These are phyloP conservation scores for Scaptomyza graminum DNA, from an alignment of 1,140 invertebrate genomes.

Conservation along the genomic window DNA sequence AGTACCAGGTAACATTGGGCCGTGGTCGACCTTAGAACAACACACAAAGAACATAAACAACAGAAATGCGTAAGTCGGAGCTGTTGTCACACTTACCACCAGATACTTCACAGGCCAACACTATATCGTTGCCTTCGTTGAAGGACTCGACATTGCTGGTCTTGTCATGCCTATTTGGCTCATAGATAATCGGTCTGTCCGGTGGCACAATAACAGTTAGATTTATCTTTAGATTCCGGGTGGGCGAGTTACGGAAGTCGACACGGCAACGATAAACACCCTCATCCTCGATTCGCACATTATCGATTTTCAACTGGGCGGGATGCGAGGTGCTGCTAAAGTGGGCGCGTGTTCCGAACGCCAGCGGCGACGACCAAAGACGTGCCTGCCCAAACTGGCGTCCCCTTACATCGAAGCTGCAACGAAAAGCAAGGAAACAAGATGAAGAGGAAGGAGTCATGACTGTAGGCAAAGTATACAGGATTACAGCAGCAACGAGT, in stretches of 20 bases:
- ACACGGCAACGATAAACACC: constrained; percentile 94
- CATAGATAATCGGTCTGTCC: constrained; percentile 93
- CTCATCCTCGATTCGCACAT: constrained; percentile 89
- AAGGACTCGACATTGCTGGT: constrained; percentile 92
- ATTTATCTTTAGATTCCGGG: constrained; percentile 92
- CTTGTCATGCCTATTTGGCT: constrained; percentile 90
- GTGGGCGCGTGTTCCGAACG: constrained; percentile 90
- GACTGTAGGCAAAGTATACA: neutral
- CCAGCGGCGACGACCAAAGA: constrained; percentile 90
- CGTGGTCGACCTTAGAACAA: constrained; percentile 88
- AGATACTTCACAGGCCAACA: constrained; percentile 93
- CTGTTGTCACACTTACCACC: constrained; percentile 88
- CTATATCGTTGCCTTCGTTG: constrained; percentile 92
- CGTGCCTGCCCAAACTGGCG: constrained; percentile 89
- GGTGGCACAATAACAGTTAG: constrained; percentile 95
- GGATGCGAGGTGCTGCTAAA: constrained; percentile 89
- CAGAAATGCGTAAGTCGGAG: no score
- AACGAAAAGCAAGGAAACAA: constrained; percentile 63
- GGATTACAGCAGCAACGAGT: neutral
- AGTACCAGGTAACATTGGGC: constrained; percentile 92
- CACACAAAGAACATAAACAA: neutral
- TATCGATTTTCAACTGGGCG: constrained; percentile 89
- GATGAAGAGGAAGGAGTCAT: neutral
- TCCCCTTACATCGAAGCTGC: constrained; percentile 92
- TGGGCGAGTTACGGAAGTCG: constrained; percentile 94